A percentile compares a stretch with the other conserved stretches of the same genome.
Evolutionary conservation across 2,113 vertebrate species (phyloP).

Genomic region (Oryzias javanicus): DNA sequence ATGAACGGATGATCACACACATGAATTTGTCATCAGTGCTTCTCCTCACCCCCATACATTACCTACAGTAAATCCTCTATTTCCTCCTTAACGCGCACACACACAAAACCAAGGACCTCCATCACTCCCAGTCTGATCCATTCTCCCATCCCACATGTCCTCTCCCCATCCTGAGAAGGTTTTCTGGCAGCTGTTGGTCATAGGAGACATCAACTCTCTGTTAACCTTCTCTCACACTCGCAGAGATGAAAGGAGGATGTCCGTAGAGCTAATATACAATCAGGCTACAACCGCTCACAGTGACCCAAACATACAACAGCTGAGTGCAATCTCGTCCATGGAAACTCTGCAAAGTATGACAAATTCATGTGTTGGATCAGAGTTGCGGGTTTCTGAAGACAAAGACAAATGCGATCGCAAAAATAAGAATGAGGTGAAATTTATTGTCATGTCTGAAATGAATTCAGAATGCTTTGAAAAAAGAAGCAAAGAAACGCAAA

Average conservation of each 20-base stretch:
- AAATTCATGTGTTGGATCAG: conserved; percentile 38
- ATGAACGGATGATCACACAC: conserved; percentile 13
- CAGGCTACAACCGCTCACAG: conserved; percentile 4
- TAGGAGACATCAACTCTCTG: conserved; percentile 45
- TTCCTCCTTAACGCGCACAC: conserved; percentile 41
- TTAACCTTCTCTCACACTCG: conserved; percentile 35
- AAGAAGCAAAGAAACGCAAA: conserved; percentile 24
- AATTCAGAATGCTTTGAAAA: conserved; percentile 53
- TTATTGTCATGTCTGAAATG: conserved; percentile 60
- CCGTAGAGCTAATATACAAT: conserved; percentile 9
- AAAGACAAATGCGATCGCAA: too few relatives aligned
- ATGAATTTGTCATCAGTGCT: conserved; percentile 44
- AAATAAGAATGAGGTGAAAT: conserved; percentile 21
- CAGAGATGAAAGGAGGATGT: conserved; percentile 15
- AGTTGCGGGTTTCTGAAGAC: background rate
- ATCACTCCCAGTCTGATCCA: conserved; percentile 53
- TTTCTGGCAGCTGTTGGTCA: conserved; percentile 44
- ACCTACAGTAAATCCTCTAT: conserved; percentile 55
- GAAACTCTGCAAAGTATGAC: conserved; percentile 46
- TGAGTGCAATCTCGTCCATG: conserved; percentile 14
- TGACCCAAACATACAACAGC: conserved; percentile 39
- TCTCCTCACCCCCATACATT: conserved; percentile 18
- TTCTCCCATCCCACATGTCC: conserved; percentile 21
- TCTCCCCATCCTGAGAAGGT: conserved; percentile 39
- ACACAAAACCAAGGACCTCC: conserved; percentile 50